Evolutionary conservation across 1,140 invertebrate genomes (phyloP), one percentile per base, ranked within the genome.

Genomic region (Helicoverpa zea): DNA sequence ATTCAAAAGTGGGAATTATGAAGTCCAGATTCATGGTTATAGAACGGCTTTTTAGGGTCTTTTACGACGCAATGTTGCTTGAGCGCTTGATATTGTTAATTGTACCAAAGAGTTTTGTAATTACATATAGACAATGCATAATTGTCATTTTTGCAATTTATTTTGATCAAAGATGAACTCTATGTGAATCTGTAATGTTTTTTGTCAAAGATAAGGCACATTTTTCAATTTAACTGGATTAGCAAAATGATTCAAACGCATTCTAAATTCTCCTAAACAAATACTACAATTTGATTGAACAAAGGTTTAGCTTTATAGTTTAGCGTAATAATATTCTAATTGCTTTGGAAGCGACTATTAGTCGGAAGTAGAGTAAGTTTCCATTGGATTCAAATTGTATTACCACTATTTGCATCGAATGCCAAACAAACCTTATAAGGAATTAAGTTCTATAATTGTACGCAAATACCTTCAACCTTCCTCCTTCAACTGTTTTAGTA

Each of bases 301-400:
- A 66, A 73, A 73, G 29, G 29, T 56, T 68, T 68, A 68, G 66
- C 47, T n/a, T 56, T 73, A 43, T 49, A 66, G 63, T 66, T 66
- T 49, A 66, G 11, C 11, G 47, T 75, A 47, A 59, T 75, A 49
- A 63, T 61, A 61, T 75, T 75, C 56, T 61, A 75, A 75, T 75
- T 61, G 35, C 73, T 52, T 75, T 63, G 12, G 47, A 75, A 75
- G 54, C 54, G 72, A 61, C 16, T 49, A 51, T 73, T 73, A 73
- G 29, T 54, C 9, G 51, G 5, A 56, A 56, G 52, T 51, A 56
- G 70, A 43, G 23, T 13, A 73, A 73, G 70, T 73, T 58, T 73
- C 5, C 47, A 70, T 70, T 70, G 66, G 49, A 54, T 54, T 51
- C 66, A 70, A 70, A 70, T 70, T 29, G 66, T 54, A 68, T 47